phyloP scores from a whole-genome alignment of 2,888 invertebrate species.

The Tenthredo distinguenda region DNA sequence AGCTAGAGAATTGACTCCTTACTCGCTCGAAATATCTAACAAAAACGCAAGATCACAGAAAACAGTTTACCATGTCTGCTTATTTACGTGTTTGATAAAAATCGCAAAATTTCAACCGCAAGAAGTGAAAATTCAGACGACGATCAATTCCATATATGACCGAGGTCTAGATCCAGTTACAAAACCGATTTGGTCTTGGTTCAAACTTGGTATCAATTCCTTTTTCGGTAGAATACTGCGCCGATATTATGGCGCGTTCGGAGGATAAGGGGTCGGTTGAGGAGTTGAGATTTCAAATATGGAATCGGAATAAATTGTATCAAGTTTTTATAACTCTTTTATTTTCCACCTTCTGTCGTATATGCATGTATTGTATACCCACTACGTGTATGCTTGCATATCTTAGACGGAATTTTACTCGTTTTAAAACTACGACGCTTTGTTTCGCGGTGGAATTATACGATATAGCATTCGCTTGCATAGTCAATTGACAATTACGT shows the following conservation, averaged over 20 bases:
- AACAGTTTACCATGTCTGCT: neutral
- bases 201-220: slow-evolving; percentile 39
- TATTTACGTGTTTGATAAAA: neutral
- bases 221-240: slow-evolving; percentile 16
- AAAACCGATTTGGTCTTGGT: slow-evolving; percentile 35
- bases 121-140: slow-evolving; percentile 4
- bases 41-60: neutral
- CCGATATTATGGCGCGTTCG: slow-evolving; percentile 21
- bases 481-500: neutral
- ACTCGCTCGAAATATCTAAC: neutral
- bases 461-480: neutral
- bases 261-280: neutral
- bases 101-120: neutral
- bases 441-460: neutral
- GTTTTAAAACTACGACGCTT: neutral
- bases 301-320: slow-evolving; percentile 33
- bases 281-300: slow-evolving; percentile 37
- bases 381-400: neutral
- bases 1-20: slow-evolving; percentile 20
- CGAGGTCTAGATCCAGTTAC: slow-evolving; percentile 7
- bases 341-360: slow-evolving; percentile 23
- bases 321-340: slow-evolving; percentile 24
- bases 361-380: neutral
- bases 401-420: neutral
- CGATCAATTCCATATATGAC: neutral